phyloP scores from a whole-genome alignment of 2,888 invertebrate genomes.

The Amblyjoppa fuscipennis region DNA sequence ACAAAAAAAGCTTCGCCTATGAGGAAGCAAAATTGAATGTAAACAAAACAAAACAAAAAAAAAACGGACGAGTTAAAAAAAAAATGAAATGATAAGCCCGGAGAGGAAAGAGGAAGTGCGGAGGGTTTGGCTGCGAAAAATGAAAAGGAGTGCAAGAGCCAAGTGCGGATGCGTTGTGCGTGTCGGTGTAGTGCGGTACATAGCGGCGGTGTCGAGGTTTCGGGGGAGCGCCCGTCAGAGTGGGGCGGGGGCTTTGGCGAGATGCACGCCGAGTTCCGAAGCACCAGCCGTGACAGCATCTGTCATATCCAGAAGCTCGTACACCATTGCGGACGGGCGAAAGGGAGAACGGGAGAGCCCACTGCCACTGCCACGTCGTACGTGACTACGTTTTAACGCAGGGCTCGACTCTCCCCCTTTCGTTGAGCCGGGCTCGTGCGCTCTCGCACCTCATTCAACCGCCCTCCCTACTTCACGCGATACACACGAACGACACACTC shows the following conservation, averaged over 20 bases:
- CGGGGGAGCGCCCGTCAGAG: not conserved
- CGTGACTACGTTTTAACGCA: constrained; percentile 62
- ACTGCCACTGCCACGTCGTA: constrained; percentile 64
- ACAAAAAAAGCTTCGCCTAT: no score
- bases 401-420: constrained; percentile 50
- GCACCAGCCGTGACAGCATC: constrained; percentile 81
- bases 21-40: not conserved
- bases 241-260: constrained; percentile 34
- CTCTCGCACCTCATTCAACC: constrained; percentile 63
- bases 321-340: not conserved
- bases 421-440: constrained; percentile 48
- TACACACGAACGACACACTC: constrained; percentile 5
- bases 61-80: not conserved
- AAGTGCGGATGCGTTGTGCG: constrained; percentile 9
- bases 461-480: constrained; percentile 43
- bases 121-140: not conserved
- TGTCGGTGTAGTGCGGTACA: not conserved
- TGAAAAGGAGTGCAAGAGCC: constrained; percentile 1
- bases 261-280: constrained; percentile 63
- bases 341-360: not conserved
- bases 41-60: no score
- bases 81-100: constrained; percentile 16
- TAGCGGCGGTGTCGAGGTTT: constrained; percentile 1
- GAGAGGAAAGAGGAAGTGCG: not conserved
- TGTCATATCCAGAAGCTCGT: constrained; percentile 72